Evolutionary conservation across 2,797 vertebrate genomes (phyloP), one percentile per base, ranked within the genome.

Genomic region (Pseudochirops corinnae): DNA sequence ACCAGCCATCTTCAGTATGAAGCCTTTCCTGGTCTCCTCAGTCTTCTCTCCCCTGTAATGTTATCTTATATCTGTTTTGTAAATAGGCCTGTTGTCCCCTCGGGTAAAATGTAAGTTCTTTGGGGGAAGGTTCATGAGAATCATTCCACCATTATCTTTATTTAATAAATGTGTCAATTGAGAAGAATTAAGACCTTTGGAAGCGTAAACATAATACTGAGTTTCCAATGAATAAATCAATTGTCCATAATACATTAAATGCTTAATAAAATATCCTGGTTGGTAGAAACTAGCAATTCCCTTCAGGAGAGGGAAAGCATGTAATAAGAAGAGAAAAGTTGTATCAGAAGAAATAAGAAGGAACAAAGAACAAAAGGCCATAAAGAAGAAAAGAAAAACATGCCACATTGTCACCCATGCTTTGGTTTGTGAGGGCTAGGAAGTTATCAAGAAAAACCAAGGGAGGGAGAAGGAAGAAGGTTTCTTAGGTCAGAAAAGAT

Each of bases 401-500:
- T 4, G 3, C 1, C 67, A 46, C 67, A 46, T 24, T 46, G 0
- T 82, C n/a, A 82, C 5, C 67, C 67, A 46, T 82, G n/a, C 18
- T 82, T 46, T 39, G 14, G 62, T 74, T 74, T 82, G n/a, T 46
- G 18, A 82, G n/a, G 67, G n/a, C 18, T 82, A 82, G 67, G 67
- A 82, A 82, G n/a, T 82, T 82, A 39, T 46, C n/a, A 74, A 74
- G 33, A 46, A 82, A 82, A 74, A 62, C 29, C 29, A 87, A 87
- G 46, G 24, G 39, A 11, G 21, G 39, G 91, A 18, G 33, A 56
- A 92, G 4, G 39, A 55, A 56, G 56, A 50, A 39, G 13, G 18
- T 55, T 96, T 94, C 74, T 95, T 52, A 67, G n/a, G 6, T 58
- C 33, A 92, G 39, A 67, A 90, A 92, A 58, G 67, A 92, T 39